Percentiles rank a stretch among this genome's conserved stretches.
Evolutionary conservation across 2,797 vertebrate species (phyloP).

Genomic region (Hozukius guyotensis): DNA sequence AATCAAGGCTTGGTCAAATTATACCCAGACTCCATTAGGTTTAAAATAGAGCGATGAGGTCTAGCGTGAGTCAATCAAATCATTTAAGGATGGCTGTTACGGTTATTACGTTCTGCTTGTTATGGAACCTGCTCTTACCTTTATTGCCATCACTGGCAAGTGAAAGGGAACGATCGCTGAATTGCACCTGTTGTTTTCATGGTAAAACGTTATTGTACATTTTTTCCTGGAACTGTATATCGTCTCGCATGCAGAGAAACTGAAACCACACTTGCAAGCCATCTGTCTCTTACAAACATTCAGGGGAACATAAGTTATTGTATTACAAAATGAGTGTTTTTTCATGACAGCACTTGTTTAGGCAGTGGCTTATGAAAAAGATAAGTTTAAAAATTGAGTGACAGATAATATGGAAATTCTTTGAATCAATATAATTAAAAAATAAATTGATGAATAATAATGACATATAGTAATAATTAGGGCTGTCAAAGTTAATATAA

Average conservation of each 20-base stretch:
- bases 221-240: conserved; percentile 18
- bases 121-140: conserved; percentile 79
- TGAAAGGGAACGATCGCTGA: conserved; percentile 41
- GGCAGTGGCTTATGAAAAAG: background rate
- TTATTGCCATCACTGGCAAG: conserved; percentile 60
- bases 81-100: conserved; percentile 81
- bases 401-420: too few species aligned
- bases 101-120: conserved; percentile 79
- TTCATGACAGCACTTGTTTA: background rate
- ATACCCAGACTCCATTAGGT: conserved; percentile 86
- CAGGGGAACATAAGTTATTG: background rate
- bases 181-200: conserved; percentile 61
- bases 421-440: background rate
- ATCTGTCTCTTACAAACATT: conserved; percentile 11
- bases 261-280: background rate
- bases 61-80: conserved; percentile 85
- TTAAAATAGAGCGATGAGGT: conserved; percentile 82
- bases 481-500: too few species aligned
- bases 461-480: too few species aligned
- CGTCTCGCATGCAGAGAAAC: conserved; percentile 8
- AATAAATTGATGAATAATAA: background rate
- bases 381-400: background rate
- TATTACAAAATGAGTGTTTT: background rate
- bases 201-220: conserved; percentile 22
- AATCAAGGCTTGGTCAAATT: conserved; percentile 87